Conservation (phyloP, 1,140 invertebrate genomes). For the Oreohelix idahoensis region DNA sequence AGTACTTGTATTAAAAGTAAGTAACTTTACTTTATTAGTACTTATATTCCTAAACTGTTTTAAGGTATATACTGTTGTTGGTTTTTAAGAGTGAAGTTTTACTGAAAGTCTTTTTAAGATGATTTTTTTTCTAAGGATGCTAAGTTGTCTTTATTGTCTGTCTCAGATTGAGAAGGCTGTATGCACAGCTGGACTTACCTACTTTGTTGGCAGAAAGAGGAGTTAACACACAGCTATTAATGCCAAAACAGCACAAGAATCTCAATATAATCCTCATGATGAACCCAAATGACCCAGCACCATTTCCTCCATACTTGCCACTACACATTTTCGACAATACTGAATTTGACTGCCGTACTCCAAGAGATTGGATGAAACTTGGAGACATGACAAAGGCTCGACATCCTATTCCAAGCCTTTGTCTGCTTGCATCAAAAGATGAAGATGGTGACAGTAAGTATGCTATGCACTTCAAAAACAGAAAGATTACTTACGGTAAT, state of each 20-base stretch:
- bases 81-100: too few species aligned
- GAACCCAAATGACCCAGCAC: conserved; percentile 36
- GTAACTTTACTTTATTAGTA: too few species aligned
- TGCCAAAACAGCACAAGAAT: conserved; percentile 39
- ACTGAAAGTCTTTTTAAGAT: too few species aligned
- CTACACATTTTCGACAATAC: conserved; percentile 41
- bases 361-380: conserved; percentile 43
- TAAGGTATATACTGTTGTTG: too few species aligned
- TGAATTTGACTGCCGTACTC: conserved; percentile 37
- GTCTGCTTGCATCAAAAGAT: conserved; percentile 35
- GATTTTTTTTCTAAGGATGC: too few species aligned
- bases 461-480: background rate
- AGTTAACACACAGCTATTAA: conserved; percentile 27
- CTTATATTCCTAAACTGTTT: too few species aligned
- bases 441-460: conserved; percentile 41
- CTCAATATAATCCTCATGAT: conserved; percentile 38
- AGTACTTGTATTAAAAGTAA: too few species aligned
- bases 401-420: conserved; percentile 35
- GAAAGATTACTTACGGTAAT: too few species aligned
- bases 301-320: conserved; percentile 40
- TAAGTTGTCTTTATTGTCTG: too few species aligned
- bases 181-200: conserved; percentile 31
- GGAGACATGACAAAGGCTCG: conserved; percentile 32
- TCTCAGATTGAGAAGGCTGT: conserved; percentile 28
- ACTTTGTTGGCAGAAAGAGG: conserved; percentile 32